phyloP scores from a whole-genome alignment of 2,113 vertebrate genomes.

The Cricetomys ansorgei region DNA sequence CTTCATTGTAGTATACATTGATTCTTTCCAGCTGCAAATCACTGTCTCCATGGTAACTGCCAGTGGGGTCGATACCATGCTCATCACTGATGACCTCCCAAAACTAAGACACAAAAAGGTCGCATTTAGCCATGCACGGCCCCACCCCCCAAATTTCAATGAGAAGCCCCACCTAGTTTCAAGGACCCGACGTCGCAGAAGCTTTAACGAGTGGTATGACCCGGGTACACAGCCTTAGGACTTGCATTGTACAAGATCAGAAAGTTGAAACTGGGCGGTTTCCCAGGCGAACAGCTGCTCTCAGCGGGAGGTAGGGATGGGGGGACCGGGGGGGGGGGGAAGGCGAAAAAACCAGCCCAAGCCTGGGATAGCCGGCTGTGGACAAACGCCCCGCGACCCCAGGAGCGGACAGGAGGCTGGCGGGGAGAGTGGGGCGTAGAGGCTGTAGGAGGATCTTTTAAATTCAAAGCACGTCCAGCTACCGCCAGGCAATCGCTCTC shows the following conservation, averaged over 20 bases:
- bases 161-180: neutral
- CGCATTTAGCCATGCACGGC: neutral
- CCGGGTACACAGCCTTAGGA: neutral
- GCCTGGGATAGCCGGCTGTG: neutral
- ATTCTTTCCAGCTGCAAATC: slow-evolving; percentile 92
- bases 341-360: neutral
- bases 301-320: neutral
- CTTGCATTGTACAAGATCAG: neutral
- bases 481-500: neutral
- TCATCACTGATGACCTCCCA: slow-evolving; percentile 95
- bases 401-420: rapidly evolving
- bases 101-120: slow-evolving; percentile 85
- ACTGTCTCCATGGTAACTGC: slow-evolving; percentile 92
- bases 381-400: neutral
- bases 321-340: neutral
- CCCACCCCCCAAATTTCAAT: neutral
- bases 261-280: slow-evolving; percentile 62
- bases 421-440: neutral
- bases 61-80: slow-evolving; percentile 92
- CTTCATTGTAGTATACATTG: slow-evolving; percentile 95
- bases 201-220: neutral
- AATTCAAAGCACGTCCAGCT: slow-evolving; percentile 64
- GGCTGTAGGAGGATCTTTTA: neutral
- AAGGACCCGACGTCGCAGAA: neutral
- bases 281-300: slow-evolving; percentile 56